Evolutionary conservation across 2,113 vertebrate genomes (phyloP).

Genomic region (Neodon shergylaensis): DNA sequence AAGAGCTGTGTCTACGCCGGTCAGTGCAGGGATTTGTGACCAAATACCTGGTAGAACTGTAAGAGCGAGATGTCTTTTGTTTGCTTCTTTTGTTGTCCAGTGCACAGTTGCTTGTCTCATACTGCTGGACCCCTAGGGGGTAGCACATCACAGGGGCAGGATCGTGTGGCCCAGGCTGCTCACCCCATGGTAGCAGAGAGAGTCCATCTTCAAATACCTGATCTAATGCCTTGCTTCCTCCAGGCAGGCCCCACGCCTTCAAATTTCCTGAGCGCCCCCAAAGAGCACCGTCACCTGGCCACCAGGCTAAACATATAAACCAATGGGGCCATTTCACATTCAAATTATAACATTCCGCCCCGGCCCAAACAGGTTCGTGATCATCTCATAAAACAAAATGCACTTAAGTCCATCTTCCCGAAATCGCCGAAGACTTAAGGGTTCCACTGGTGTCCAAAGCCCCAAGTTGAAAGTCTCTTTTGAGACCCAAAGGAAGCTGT

Average conservation of each 20-base stretch:
- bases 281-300: background rate
- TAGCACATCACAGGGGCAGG: background rate
- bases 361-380: background rate
- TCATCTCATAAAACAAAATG: background rate
- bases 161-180: background rate
- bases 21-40: background rate
- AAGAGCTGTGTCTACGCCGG: background rate
- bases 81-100: background rate
- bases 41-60: background rate
- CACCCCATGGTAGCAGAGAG: background rate
- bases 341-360: background rate
- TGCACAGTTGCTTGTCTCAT: background rate
- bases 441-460: background rate
- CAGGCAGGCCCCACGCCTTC: background rate
- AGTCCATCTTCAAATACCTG: background rate
- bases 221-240: background rate
- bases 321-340: background rate
- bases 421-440: background rate
- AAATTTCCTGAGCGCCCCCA: background rate
- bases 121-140: background rate
- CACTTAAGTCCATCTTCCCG: background rate
- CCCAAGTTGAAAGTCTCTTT: background rate
- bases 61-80: background rate
- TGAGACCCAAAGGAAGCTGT: background rate
- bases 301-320: background rate